Evolutionary conservation across 1,140 invertebrate genomes (phyloP), one percentile per base, ranked within the genome.

Genomic region (Schmidtea mediterranea): DNA sequence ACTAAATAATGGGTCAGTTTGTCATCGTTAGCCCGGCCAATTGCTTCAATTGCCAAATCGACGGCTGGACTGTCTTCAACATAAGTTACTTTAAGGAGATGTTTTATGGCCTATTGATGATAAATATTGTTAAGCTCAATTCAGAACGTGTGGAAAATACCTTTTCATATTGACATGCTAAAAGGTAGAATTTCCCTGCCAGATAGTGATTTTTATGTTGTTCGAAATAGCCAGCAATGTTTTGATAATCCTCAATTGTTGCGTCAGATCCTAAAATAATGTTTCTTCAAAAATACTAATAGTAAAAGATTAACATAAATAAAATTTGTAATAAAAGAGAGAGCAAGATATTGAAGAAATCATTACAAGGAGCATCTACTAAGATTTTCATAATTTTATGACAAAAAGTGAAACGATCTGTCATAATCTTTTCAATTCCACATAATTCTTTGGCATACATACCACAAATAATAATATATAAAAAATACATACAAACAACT

Each of bases 111-210:
- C 26, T 48, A 48, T 48, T 51, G 43, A n/a, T n/a, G n/a, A n/a
- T n/a, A n/a, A n/a, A n/a, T n/a, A n/a, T 21, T 26, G 41, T 21
- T 48, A 21, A 2, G 50, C 45, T 22, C 46, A 41, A 38, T 21
- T 53, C 2, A 54, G 38, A 15, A 49, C 49, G 8, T 57, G 47
- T 12, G 55, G 10, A 10, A 32, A 32, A 32, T 32, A 83, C 81
- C 68, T 84, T 74, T 53, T 71, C 69, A 62, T 82, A 83, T 52
- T 90, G 77, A 22, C 76, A 76, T 12, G 81, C 77, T 51, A 86
- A 71, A 53, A 79, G 80, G 66, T 79, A 90, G 70, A 87, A 95
- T 63, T 92, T 94, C 15, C 87, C 89, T 22, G 87, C 78, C 49
- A 83, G 64, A 51, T 86, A 71, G 58, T 74, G 73, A 58, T 87